These are phyloP conservation scores for Monomorium pharaonis DNA, from an alignment of 1,140 invertebrate species.

Conservation along the genomic window DNA sequence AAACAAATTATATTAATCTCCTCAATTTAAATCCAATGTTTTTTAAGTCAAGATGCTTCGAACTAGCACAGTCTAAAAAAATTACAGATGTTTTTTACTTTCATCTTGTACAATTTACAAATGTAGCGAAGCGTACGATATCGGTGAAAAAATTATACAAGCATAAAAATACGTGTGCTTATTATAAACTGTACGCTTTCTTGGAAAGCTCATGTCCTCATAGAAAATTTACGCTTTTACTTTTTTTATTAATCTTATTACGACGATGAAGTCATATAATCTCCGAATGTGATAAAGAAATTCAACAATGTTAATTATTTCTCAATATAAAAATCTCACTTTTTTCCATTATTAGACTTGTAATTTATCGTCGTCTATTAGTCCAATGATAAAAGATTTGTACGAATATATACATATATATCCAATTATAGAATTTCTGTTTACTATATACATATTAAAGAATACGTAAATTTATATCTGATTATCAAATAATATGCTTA, in stretches of 20 bases:
- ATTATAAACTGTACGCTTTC: slow-evolving; percentile 10
- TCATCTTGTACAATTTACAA: slow-evolving; percentile 7
- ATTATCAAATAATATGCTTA: slow-evolving; percentile 17
- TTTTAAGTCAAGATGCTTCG: slow-evolving; percentile 9
- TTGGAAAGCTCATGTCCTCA: slow-evolving; percentile 1
- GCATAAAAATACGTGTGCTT: slow-evolving; percentile 3
- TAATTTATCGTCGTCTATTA: background rate
- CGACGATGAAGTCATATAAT: background rate
- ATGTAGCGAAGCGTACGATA: background rate
- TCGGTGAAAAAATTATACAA: slow-evolving; percentile 1
- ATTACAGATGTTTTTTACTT: background rate
- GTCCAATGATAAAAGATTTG: slow-evolving; percentile 31
- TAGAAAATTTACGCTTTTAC: background rate
- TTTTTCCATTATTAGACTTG: background rate
- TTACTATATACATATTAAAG: slow-evolving; percentile 17
- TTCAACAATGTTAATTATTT: slow-evolving; percentile 37
- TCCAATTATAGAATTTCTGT: slow-evolving; percentile 29
- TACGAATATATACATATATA: slow-evolving; percentile 32
- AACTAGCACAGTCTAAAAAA: background rate
- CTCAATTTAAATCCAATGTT: background rate
- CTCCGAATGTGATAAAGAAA: slow-evolving; percentile 14
- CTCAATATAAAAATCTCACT: slow-evolving; percentile 24
- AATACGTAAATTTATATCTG: background rate
- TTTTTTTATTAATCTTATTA: slow-evolving; percentile 20
- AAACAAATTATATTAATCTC: background rate